Evolutionary conservation across 2,113 vertebrate species (phyloP), one percentile per base, ranked within the genome.

Genomic region (Apistogramma diplotaenia): DNA sequence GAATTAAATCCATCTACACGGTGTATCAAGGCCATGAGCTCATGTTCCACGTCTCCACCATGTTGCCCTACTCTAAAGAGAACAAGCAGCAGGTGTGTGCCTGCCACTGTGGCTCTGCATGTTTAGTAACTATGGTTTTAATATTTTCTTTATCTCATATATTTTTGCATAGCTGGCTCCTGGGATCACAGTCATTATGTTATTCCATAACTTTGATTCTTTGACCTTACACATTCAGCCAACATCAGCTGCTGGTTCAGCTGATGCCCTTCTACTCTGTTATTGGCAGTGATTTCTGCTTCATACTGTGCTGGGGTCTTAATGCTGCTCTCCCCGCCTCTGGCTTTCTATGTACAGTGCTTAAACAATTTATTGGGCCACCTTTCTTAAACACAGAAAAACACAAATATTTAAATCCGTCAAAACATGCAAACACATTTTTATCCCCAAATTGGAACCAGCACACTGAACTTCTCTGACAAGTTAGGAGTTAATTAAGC

Each of bases 41-140:
- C 90, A 99, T 99, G 98, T 99, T 99, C 90, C 98, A 99, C 8
- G 97, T 99, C 83, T 99, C 98, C 76, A 99, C 98, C 83, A 97
- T 99, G 98, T 90, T 99, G 83, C 98, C 98, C 0, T 99, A 99
- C 89, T 99, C 98, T 65, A 99, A 97, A 94, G 98, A 99, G 88
- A 99, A 99, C 94, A 99, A 96, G 79, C 98, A 99, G 88, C 98
- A 99, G 97, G 98, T 99, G 90, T 21, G 91, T 81, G 27, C 77
- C 19, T 55, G 23, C 6, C 13, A 59, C 23, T 72, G 27, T 56
- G 13, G 9, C 7, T 37, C 23, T n/a, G 29, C 23, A 33, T 23
- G 35, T 72, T 18, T 49, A 8, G 15, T 53, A 13, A 37, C 7
- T 53, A 3, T 29, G 2, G 6, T 61, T 21, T 67, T 43, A 65